A percentile compares a stretch with the other conserved stretches of the same genome.
Evolutionary conservation across 2,888 invertebrate species (phyloP).

Genomic region (Serripes groenlandicus): DNA sequence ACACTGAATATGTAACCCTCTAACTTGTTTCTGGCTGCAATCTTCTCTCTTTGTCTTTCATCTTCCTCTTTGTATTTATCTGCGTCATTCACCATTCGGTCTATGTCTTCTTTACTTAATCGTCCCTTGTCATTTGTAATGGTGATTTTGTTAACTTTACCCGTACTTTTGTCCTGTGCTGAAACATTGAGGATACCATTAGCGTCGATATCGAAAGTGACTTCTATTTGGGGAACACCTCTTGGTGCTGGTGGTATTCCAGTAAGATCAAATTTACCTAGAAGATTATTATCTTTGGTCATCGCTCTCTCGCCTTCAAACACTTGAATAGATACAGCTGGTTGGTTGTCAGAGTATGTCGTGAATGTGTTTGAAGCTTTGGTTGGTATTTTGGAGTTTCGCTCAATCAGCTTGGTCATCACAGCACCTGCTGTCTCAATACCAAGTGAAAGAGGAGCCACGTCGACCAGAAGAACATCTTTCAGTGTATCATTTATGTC

Average conservation of each 20-base stretch:
- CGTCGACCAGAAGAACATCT: slow-evolving; percentile 93
- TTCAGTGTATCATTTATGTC: slow-evolving; percentile 90
- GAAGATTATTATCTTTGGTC: slow-evolving; percentile 95
- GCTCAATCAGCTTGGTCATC: slow-evolving; percentile 78
- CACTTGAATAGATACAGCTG: slow-evolving; percentile 87
- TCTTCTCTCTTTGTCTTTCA: slow-evolving; percentile 81
- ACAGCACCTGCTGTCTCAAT: slow-evolving; percentile 88
- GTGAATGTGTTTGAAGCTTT: slow-evolving; percentile 89
- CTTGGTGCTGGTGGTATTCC: slow-evolving; percentile 84
- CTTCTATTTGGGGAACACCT: slow-evolving; percentile 86
- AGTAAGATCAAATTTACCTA: slow-evolving; percentile 81
- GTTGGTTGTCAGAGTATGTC: slow-evolving; percentile 96
- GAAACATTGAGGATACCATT: slow-evolving; percentile 91
- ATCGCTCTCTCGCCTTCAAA: slow-evolving; percentile 97
- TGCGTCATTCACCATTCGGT: slow-evolving; percentile 88
- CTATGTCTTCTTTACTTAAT: slow-evolving; percentile 94
- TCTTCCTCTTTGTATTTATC: slow-evolving; percentile 84
- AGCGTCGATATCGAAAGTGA: slow-evolving; percentile 95
- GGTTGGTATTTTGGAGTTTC: slow-evolving; percentile 84
- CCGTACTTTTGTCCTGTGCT: slow-evolving; percentile 91
- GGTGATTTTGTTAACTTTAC: slow-evolving; percentile 93
- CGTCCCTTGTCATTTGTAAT: slow-evolving; percentile 96
- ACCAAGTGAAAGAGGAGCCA: slow-evolving; percentile 85
- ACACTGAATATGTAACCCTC: slow-evolving; percentile 80
- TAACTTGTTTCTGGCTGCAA: slow-evolving; percentile 79